Evolutionary conservation across 2,113 vertebrate species (phyloP), one percentile per base, ranked within the genome.

Genomic region (Atrichornis clamosus): DNA sequence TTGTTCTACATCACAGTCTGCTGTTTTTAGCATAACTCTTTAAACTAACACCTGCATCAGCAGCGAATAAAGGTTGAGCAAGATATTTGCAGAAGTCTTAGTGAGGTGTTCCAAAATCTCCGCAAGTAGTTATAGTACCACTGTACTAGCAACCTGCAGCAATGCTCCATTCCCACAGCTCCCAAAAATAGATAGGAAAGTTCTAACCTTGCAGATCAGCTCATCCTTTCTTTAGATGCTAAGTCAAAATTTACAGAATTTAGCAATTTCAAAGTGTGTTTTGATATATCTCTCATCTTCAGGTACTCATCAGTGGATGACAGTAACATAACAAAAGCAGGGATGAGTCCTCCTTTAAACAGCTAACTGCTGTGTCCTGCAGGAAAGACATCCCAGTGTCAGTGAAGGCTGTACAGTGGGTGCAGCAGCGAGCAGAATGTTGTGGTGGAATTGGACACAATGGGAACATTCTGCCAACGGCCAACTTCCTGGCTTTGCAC

Each of bases 371-470:
- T 50, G 9, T 32, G 59, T 85, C 59, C 82, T 88, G 42, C 65
- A 84, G 60, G 33, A 86, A 83, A 88, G 78, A 55, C 17, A 17
- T 60, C 42, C 27, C 50, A 52, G 53, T 50, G 74, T 17, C 81
- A 82, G 28, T 9, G 67, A 49, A 53, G 89, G 47, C 59, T 93
- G 33, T 27, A 65, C 42, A 62, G 26, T 28, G 74, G 30, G 35
- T 88, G 63, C 85, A 92, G 85, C 64, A 81, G 59, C 22, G 72
- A 94, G 41, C 56, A 92, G 76, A 95, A 88, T 74, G 52, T 33
- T 92, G 90, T 74, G 85, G 82, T 92, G 26, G 59, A 68, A 70
- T 83, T 2, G 52, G 87, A 95, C 76, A 95, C 90, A 96, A 90
- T 96, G 56, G 82, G 80, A 91, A 63, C 35, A 70, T 39, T 47